Base-by-base conservation (phyloP, 2,113 vertebrate species). In the Stomatorhinus ivindoensis region DNA sequence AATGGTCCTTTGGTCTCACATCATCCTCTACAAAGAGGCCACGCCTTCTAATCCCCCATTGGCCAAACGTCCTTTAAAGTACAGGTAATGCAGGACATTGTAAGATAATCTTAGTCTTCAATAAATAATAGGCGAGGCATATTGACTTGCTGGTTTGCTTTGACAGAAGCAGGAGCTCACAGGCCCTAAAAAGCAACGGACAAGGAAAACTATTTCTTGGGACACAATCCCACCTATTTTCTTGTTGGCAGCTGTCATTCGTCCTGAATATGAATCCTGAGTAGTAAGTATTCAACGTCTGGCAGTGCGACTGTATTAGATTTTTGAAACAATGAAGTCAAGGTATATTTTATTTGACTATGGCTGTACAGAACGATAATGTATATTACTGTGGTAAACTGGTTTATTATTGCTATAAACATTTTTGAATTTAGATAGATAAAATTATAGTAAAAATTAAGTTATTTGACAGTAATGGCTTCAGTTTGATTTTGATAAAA, bases 221-320 rank as follows among this genome's bases (percentile, higher is more conserved):
- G 51, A 53, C 87, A 35, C 6, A 46, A 44, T 80, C 47, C 19
- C 11, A 31, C 11, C 80, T 87, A 6, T 76, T 87, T 48, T 53
- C 42, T 55, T 50, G 24, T n/a, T 44, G 24, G 87, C 17, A 19
- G 15, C 35, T 83, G 53, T 83, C 69, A 47, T 27, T 19, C 51
- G 80, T 39, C 85, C 51, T 88, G 69, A 88, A 84, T 6, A 93
- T 93, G 93, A 93, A 92, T 92, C 92, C 93, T 53, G 93, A 93
- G 84, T 93, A 93, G 93, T 93, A 90, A 93, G 93, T 93, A 90
- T 85, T 39, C 2, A 84, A 61, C 35, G 8, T n/a, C 8, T 82
- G n/a, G 31, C 4, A 4, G 11, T 19, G 9, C 15, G 87, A 50
- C 19, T 58, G 53, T n/a, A 3, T 90, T 0, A n/a, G 5, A 27